Conservation (phyloP, 2,888 invertebrate genomes). For the Hymenopus coronatus region DNA sequence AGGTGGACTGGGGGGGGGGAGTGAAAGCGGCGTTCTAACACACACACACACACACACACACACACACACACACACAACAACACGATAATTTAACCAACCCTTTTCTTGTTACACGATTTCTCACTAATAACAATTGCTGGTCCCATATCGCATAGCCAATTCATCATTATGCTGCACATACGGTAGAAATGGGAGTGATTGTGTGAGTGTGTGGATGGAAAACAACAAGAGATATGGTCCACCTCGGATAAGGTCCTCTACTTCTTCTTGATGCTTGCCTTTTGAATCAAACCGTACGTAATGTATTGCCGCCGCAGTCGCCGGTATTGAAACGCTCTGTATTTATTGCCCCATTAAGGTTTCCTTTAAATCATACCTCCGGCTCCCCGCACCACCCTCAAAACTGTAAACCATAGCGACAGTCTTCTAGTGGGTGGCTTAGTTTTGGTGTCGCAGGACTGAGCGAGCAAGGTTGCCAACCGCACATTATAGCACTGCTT, state of each 20-base stretch:
- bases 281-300: constrained; percentile 19
- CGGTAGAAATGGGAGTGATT: not conserved
- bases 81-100: not conserved
- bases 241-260: constrained; percentile 22
- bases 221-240: not conserved
- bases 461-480: not conserved
- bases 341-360: constrained; percentile 62
- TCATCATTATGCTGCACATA: not conserved
- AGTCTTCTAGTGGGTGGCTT: not conserved
- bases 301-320: constrained; percentile 24
- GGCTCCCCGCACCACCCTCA: not conserved
- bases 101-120: not conserved
- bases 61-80: not conserved
- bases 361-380: constrained; percentile 54
- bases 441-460: not conserved
- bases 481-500: not conserved
- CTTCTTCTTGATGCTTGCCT: constrained; percentile 13
- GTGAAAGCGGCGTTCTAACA: too few species aligned
- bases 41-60: not conserved
- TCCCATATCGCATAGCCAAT: constrained; percentile 17
- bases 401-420: not conserved
- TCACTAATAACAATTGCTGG: not conserved
- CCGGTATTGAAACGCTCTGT: constrained; percentile 54
- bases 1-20: too few species aligned
- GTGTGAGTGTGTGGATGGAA: not conserved